A percentile compares a stretch with the other conserved stretches of the same genome.
Evolutionary conservation across 1,140 invertebrate genomes (phyloP).

Genomic region (Druon quercuslanigerum): DNA sequence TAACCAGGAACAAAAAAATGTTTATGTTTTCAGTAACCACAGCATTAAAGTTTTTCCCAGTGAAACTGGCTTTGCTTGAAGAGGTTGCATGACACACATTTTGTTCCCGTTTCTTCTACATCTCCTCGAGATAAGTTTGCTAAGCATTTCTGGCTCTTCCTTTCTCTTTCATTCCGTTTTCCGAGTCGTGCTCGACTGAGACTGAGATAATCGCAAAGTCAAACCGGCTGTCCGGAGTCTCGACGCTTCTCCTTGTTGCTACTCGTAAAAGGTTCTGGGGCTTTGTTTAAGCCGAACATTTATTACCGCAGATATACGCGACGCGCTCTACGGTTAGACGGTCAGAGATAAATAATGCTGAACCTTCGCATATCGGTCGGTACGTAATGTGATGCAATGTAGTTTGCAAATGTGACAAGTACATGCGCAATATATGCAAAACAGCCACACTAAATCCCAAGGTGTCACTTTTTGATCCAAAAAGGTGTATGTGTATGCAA

Average conservation of each 20-base stretch:
- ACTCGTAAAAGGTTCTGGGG: conserved; percentile 51
- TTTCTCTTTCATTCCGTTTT: conserved; percentile 25
- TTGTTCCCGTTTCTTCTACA: background rate
- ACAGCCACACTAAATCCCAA: too few species aligned
- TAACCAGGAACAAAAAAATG: too few species aligned
- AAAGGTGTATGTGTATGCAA: background rate
- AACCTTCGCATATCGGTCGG: conserved; percentile 47
- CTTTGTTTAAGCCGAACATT: conserved; percentile 62
- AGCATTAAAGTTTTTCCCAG: background rate
- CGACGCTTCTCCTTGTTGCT: conserved; percentile 43
- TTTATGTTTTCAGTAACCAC: too few species aligned
- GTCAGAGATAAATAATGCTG: conserved; percentile 55
- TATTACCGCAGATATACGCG: conserved; percentile 65
- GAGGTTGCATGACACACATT: background rate
- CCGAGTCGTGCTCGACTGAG: background rate
- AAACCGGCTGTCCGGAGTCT: conserved; percentile 32
- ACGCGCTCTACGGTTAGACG: conserved; percentile 42
- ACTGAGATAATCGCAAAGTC: conserved; percentile 56
- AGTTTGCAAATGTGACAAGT: conserved; percentile 32
- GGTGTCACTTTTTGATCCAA: too few species aligned
- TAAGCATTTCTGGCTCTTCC: background rate
- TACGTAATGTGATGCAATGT: conserved; percentile 41
- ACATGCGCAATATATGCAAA: too few species aligned
- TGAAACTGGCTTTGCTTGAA: background rate
- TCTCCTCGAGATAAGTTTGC: conserved; percentile 2